A percentile compares a stretch with the other conserved stretches of the same genome.
Conservation (phyloP, 2,888 invertebrate genomes). For the Malacosoma neustria region DNA sequence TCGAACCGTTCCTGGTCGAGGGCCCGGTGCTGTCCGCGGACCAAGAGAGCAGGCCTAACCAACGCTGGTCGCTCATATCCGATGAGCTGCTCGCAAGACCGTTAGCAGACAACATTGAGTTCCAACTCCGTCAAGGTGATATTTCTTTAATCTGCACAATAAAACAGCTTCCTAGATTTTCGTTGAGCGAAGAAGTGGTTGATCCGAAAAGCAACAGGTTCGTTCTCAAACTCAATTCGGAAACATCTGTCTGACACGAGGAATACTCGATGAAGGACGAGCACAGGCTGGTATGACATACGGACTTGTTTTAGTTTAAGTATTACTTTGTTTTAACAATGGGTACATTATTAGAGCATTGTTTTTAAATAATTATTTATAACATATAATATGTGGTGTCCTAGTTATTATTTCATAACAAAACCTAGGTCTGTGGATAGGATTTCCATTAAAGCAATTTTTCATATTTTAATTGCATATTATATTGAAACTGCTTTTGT, state of each 20-base stretch:
- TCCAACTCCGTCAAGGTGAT: slow-evolving; percentile 95
- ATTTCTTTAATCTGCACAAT: slow-evolving; percentile 93
- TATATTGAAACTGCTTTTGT: no score
- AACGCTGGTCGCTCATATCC: slow-evolving; percentile 97
- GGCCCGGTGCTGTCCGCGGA: slow-evolving; percentile 91
- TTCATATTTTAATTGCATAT: no score
- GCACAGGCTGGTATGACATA: slow-evolving; percentile 58
- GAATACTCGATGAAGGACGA: slow-evolving; percentile 35
- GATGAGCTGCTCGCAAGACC: slow-evolving; percentile 93
- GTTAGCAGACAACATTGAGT: slow-evolving; percentile 86
- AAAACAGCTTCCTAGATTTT: slow-evolving; percentile 92
- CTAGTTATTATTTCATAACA: no score
- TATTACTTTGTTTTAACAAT: no score
- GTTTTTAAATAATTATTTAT: no score
- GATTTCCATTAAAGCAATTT: no score
- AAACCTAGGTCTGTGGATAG: no score
- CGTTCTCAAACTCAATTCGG: slow-evolving; percentile 93
- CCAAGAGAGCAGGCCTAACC: slow-evolving; percentile 86
- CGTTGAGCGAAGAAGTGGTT: slow-evolving; percentile 95
- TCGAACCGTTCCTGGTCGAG: slow-evolving; percentile 93
- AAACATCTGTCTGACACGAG: slow-evolving; percentile 93
- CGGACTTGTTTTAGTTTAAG: slow-evolving; percentile 32
- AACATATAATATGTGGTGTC: no score
- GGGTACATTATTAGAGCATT: no score
- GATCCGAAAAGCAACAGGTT: slow-evolving; percentile 97